Base-by-base conservation (phyloP, 1,140 invertebrate genomes). In the Drosophila littoralis region DNA sequence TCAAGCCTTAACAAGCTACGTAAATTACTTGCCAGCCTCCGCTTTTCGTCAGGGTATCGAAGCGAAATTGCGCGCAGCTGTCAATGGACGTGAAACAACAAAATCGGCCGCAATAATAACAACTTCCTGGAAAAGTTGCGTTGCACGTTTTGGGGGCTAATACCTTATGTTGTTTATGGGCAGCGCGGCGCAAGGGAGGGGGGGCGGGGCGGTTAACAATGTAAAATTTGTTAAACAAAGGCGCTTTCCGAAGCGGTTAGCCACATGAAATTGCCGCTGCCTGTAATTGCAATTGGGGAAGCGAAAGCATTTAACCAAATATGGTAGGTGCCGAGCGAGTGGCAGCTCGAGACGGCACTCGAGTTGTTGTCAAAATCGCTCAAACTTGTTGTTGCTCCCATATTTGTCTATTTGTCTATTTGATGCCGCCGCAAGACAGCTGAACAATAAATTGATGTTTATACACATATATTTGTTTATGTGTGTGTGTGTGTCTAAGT, bases 101-200 rank as follows among this genome's bases (percentile, higher is more conserved):
- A 69, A 38, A 66, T 54, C 17, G 46, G 60, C 57, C 59, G 48
- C 77, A 67, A 85, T 68, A 85, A 71, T 78, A 86, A 88, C 83
- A 75, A 75, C 58, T 86, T 86, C 83, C 83, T 86, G 83, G 79
- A 86, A 88, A 86, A 86, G 63, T 88, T 79, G 61, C 38, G 64
- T 59, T 70, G 51, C 71, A 78, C 70, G 76, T 78, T 72, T 72
- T 33, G 54, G 67, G 10, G 36, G 48, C 35, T 42, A 43, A 32
- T 60, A 45, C 46, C 66, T 51, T 59, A 51, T 70, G 75, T 82
- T 79, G 68, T 79, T 86, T 78, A 81, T 70, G 63, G 50, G 35
- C 15, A 60, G 40, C 17, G 8, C 52, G 46, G 52, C n/a, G 8
- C 7, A 54, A 42, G 13, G 36, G 50, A 36, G 22, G 3, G 15